Conservation (phyloP, 2,113 vertebrate genomes). For the Cephalopterus ornatus region DNA sequence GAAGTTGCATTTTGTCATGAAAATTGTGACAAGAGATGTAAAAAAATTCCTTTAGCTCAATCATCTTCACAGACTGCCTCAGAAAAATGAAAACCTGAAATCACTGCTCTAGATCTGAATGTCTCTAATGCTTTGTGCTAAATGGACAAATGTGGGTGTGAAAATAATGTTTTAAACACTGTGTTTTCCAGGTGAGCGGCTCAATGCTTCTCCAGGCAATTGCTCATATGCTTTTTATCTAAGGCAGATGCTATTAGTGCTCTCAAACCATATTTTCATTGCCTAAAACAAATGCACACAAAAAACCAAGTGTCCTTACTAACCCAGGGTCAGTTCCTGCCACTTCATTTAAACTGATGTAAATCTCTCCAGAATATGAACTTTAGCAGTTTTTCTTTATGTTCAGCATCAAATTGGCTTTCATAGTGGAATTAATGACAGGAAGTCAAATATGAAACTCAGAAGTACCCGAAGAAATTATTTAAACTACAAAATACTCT, state of each 20-base stretch:
- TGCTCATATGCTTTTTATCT: not conserved
- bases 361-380: not conserved
- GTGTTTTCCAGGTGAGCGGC: not conserved
- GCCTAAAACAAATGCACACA: not conserved
- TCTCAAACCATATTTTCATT: not conserved
- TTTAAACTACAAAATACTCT: not conserved
- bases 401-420: not conserved
- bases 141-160: not conserved
- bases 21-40: constrained; percentile 26
- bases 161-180: constrained; percentile 9
- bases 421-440: not conserved
- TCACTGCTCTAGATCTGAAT: not conserved
- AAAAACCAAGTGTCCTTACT: not conserved
- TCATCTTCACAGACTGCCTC: not conserved
- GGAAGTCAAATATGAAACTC: not conserved
- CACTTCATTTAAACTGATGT: not conserved
- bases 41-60: constrained; percentile 21
- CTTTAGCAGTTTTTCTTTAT: not conserved
- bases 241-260: not conserved
- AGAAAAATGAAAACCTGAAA: not conserved
- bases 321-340: not conserved
- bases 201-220: not conserved
- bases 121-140: not conserved
- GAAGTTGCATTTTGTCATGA: constrained; percentile 14
- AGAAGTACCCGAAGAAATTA: not conserved